A percentile compares a stretch with the other conserved stretches of the same genome.
Evolutionary conservation across 2,113 vertebrate genomes (phyloP).

Genomic region (Pica pica): DNA sequence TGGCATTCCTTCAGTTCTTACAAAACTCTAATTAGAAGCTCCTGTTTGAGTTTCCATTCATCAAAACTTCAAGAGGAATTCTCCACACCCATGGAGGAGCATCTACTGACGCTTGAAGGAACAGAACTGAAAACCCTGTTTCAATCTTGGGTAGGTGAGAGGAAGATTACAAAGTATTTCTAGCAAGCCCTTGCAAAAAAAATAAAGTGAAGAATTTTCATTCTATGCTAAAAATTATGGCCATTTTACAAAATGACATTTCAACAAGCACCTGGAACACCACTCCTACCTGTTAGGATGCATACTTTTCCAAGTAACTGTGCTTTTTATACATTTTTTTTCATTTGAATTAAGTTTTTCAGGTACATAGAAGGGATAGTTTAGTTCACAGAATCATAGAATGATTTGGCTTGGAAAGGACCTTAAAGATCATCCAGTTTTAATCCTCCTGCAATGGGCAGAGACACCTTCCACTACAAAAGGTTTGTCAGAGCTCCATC

Average conservation of each 20-base stretch:
- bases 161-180: background rate
- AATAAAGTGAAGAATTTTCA: background rate
- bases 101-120: background rate
- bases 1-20: rapidly evolving
- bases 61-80: background rate
- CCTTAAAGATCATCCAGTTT: background rate
- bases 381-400: background rate
- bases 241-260: background rate
- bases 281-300: background rate
- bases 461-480: background rate
- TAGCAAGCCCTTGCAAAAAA: background rate
- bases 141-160: background rate
- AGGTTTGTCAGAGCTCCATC: background rate
- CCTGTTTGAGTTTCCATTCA: background rate
- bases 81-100: background rate
- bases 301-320: background rate
- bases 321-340: background rate
- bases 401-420: background rate
- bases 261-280: background rate
- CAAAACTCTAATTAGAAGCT: background rate
- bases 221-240: background rate
- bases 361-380: background rate
- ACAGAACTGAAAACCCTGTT: background rate
- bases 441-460: background rate
- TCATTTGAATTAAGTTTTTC: background rate